phyloP scores from a whole-genome alignment of 2,888 invertebrate genomes.

The Macropis europaea region DNA sequence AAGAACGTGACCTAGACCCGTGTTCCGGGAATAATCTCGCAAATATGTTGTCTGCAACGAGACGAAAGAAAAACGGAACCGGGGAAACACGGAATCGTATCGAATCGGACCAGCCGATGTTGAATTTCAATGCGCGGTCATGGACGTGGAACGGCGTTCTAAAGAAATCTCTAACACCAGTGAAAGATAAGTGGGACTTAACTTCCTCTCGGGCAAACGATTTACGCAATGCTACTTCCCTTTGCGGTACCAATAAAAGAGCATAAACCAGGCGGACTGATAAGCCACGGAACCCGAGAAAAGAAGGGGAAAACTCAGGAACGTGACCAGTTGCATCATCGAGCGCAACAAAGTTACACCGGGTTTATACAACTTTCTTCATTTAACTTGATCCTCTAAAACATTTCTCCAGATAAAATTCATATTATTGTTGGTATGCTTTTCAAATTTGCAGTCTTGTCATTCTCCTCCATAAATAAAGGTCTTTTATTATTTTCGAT shows the following conservation, averaged over 20 bases:
- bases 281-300: constrained; percentile 42
- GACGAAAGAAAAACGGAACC: constrained; percentile 21
- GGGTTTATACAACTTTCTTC: constrained; percentile 51
- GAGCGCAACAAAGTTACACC: constrained; percentile 26
- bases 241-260: constrained; percentile 41
- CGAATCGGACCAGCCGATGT: constrained; percentile 15
- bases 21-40: constrained; percentile 45
- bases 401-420: not conserved
- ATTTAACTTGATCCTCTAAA: constrained; percentile 36
- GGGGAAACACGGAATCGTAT: constrained; percentile 15
- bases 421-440: not conserved
- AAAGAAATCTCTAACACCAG: constrained; percentile 23
- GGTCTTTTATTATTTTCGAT: too few species aligned
- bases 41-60: not conserved
- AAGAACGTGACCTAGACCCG: constrained; percentile 44
- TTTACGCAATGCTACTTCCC: constrained; percentile 51
- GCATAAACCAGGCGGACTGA: constrained; percentile 46
- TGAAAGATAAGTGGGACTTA: constrained; percentile 51
- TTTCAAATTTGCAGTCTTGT: too few species aligned
- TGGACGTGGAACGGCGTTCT: not conserved
- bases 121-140: constrained; percentile 46
- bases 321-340: constrained; percentile 49
- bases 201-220: constrained; percentile 42
- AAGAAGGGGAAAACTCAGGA: constrained; percentile 30
- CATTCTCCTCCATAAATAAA: too few species aligned